Conservation (phyloP, 2,888 invertebrate genomes). For the Dryococelus australis region DNA sequence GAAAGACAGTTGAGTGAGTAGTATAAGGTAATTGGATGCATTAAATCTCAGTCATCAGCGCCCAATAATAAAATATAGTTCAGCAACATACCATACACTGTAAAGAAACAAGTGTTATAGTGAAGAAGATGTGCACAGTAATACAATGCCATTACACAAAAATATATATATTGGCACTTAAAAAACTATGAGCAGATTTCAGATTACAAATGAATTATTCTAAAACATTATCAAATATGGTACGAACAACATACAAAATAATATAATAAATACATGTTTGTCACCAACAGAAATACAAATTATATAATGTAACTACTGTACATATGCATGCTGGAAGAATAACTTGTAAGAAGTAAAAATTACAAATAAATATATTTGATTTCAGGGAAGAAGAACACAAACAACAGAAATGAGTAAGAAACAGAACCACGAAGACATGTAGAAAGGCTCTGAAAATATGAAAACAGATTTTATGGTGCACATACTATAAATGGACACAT, state of each 20-base stretch:
- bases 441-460: background rate
- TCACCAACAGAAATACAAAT: background rate
- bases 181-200: no score
- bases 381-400: background rate
- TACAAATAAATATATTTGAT: background rate
- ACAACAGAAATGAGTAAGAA: background rate
- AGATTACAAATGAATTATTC: no score
- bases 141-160: no score
- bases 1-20: no score
- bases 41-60: no score
- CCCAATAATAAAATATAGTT: no score
- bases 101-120: no score
- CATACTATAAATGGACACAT: background rate
- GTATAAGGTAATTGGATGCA: no score
- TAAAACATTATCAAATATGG: background rate
- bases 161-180: no score
- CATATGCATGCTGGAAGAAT: no score
- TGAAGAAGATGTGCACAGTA: no score
- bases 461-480: background rate
- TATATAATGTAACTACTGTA: background rate
- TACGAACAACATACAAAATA: background rate
- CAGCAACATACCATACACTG: no score
- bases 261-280: background rate
- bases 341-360: background rate
- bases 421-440: background rate